These are phyloP conservation scores for Porites rus DNA, from an alignment of 92 coral and sea anemone genomes.

Conservation along the genomic window DNA sequence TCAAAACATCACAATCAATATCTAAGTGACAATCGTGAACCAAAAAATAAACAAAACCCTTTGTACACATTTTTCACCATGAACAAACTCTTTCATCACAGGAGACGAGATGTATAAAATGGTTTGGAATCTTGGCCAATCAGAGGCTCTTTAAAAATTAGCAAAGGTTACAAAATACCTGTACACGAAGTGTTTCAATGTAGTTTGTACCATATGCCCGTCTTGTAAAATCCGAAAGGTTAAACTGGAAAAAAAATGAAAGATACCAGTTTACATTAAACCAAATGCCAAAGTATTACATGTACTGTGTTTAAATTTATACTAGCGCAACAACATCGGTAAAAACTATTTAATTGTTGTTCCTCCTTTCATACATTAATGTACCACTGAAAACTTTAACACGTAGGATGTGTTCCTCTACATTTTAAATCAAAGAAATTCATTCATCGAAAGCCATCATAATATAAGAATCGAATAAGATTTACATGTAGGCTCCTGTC, in stretches of 20 bases:
- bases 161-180: conserved; percentile 64
- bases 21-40: too few relatives aligned
- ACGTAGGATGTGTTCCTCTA: too few relatives aligned
- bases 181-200: conserved; percentile 98
- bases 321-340: neutral
- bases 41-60: too few relatives aligned
- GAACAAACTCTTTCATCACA: too few relatives aligned
- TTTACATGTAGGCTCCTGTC: neutral
- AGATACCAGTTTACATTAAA: neutral
- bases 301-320: neutral
- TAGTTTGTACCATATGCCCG: conserved; percentile 99
- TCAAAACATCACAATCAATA: too few relatives aligned
- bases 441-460: neutral
- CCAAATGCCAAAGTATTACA: neutral
- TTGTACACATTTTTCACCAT: too few relatives aligned
- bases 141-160: neutral
- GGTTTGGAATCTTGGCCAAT: too few relatives aligned
- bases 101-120: too few relatives aligned
- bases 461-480: neutral
- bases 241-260: conserved; percentile 68
- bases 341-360: neutral
- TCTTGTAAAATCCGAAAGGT: conserved; percentile 99
- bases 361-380: too few relatives aligned
- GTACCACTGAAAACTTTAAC: too few relatives aligned
- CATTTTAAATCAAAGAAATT: too few relatives aligned